phyloP scores from a whole-genome alignment of 2,888 invertebrate genomes.

The Microctonus aethiopoides region DNA sequence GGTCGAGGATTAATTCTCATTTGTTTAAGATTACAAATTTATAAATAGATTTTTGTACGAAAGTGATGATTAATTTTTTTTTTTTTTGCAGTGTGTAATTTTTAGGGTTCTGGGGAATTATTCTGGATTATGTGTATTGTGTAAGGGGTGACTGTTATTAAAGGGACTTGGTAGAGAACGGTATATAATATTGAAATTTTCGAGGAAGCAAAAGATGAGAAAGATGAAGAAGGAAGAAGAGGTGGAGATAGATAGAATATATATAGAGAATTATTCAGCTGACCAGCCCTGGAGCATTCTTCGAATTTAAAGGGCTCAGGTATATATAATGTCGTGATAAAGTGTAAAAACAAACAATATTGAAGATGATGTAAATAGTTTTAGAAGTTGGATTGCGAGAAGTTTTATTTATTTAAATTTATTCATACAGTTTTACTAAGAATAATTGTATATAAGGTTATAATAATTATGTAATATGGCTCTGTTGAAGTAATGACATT shows the following conservation, averaged over 20 bases:
- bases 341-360: too few relatives aligned
- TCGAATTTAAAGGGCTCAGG: conserved; percentile 46
- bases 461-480: too few relatives aligned
- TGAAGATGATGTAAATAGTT: too few relatives aligned
- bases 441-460: too few relatives aligned
- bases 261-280: conserved; percentile 38
- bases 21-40: not conserved
- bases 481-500: too few relatives aligned
- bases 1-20: not conserved
- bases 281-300: conserved; percentile 38
- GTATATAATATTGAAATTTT: not conserved
- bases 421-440: too few relatives aligned
- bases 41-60: not conserved
- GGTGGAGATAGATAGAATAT: conserved; percentile 5
- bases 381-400: too few relatives aligned
- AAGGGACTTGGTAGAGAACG: not conserved
- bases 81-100: too few relatives aligned
- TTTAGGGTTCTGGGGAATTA: not conserved
- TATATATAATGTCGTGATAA: too few relatives aligned
- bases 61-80: too few relatives aligned
- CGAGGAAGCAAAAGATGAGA: not conserved
- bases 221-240: conserved; percentile 39
- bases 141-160: not conserved
- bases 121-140: not conserved
- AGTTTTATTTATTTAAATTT: too few relatives aligned